Percentiles rank a stretch among this genome's conserved stretches.
phyloP scores from a whole-genome alignment of 30 jellyfish, hydroid and myxozoan species.

The Mastigias papua region DNA sequence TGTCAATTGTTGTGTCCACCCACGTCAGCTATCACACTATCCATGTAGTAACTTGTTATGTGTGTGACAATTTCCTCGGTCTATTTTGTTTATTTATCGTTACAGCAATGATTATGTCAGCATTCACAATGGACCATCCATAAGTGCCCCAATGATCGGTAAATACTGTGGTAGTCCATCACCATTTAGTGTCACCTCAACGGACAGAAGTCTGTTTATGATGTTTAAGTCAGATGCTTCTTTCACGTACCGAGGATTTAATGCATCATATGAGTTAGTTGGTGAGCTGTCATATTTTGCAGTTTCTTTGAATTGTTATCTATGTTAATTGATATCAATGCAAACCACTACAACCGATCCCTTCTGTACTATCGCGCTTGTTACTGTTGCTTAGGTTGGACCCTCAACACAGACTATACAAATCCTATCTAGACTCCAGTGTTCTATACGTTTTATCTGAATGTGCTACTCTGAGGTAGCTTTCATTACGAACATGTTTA shows the following conservation, averaged over 20 bases:
- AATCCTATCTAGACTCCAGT: too few relatives aligned
- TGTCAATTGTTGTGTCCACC: background rate
- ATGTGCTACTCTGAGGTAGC: background rate
- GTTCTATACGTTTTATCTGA: too few relatives aligned
- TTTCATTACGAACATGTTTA: background rate
- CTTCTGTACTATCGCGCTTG: background rate
- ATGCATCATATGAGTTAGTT: constrained; percentile 37
- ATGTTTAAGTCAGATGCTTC: constrained; percentile 35
- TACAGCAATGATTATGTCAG: constrained; percentile 54
- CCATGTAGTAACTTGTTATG: background rate
- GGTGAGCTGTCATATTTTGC: background rate
- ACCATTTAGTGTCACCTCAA: constrained; percentile 41
- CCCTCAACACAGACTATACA: background rate
- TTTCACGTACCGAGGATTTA: constrained; percentile 32
- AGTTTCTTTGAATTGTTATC: too few relatives aligned
- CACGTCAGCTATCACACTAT: background rate
- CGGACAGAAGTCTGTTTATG: constrained; percentile 18
- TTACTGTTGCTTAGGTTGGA: too few relatives aligned
- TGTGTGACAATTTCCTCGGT: background rate
- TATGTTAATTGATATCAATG: background rate
- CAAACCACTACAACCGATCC: background rate
- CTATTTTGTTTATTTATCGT: background rate
- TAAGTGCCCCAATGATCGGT: constrained; percentile 30
- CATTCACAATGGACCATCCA: constrained; percentile 35
- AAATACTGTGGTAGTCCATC: constrained; percentile 38